A percentile compares a stretch with the other conserved stretches of the same genome.
Conservation (phyloP, 2,888 invertebrate genomes). For the Rhyacophila evoluta region DNA sequence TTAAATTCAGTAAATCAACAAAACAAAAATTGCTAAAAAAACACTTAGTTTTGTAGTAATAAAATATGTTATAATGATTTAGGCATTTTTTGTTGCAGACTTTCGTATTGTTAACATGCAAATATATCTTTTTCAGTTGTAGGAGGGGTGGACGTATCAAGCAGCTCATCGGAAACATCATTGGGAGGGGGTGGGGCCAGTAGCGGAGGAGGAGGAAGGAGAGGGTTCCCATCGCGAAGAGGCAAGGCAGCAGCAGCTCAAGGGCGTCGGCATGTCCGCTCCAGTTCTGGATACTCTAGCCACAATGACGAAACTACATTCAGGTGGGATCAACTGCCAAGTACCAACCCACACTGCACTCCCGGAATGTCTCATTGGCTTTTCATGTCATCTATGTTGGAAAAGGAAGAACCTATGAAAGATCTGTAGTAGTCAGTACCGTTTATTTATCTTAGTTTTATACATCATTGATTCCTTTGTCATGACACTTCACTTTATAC, state of each 20-base stretch:
- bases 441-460: too few species aligned
- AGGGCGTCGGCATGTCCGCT: conserved; percentile 78
- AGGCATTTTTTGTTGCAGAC: too few species aligned
- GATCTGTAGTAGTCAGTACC: background rate
- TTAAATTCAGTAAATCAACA: too few species aligned
- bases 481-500: too few species aligned
- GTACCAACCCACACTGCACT: conserved; percentile 5
- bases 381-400: conserved; percentile 7
- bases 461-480: too few species aligned
- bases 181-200: conserved; percentile 70
- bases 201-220: conserved; percentile 60
- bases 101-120: too few species aligned
- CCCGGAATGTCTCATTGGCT: conserved; percentile 15
- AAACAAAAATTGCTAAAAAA: too few species aligned
- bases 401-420: background rate
- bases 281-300: conserved; percentile 85
- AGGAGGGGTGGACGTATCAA: conserved; percentile 76
- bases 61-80: too few species aligned
- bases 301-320: conserved; percentile 89
- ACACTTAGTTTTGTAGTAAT: too few species aligned
- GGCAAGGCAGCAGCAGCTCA: conserved; percentile 67
- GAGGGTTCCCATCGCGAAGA: conserved; percentile 68
- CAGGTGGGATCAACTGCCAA: conserved; percentile 67
- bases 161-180: conserved; percentile 83
- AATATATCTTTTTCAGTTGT: conserved; percentile 58